Conservation (phyloP, 2,113 vertebrate genomes). For the Thryonomys swinderianus region DNA sequence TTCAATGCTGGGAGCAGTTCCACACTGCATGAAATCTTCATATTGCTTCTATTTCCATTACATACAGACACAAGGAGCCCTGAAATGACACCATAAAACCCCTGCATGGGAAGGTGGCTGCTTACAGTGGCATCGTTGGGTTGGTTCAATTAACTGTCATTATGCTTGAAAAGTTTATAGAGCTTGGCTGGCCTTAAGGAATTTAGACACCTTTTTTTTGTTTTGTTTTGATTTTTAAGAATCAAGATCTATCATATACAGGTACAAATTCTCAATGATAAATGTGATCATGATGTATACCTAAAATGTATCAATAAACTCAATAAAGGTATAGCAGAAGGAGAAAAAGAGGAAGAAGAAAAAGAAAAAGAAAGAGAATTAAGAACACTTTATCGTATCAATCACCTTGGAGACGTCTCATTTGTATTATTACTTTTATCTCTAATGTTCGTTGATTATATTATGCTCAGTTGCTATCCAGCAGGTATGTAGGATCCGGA, state of each 20-base stretch:
- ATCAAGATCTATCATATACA: no score
- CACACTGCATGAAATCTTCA: neutral
- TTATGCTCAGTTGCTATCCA: neutral
- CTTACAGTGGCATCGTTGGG: neutral
- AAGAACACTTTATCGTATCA: neutral
- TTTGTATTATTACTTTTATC: neutral
- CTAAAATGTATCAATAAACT: no score
- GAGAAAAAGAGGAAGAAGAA: no score
- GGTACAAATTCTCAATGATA: no score
- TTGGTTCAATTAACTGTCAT: neutral
- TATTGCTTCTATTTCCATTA: slow-evolving; percentile 34
- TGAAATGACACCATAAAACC: neutral
- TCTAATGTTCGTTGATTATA: neutral
- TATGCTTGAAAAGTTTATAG: neutral
- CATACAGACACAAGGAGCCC: neutral
- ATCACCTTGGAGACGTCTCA: neutral
- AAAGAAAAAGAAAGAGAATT: no score
- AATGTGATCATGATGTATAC: no score
- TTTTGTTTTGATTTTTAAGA: no score
- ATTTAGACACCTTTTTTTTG: neutral
- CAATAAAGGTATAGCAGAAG: no score
- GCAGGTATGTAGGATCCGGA: neutral
- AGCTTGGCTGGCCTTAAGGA: neutral
- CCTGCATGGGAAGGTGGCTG: neutral
- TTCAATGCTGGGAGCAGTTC: neutral